Percentiles rank a stretch among this genome's conserved stretches.
phyloP scores from a whole-genome alignment of 2,888 invertebrate species.

The Ormyrus pomaceus region DNA sequence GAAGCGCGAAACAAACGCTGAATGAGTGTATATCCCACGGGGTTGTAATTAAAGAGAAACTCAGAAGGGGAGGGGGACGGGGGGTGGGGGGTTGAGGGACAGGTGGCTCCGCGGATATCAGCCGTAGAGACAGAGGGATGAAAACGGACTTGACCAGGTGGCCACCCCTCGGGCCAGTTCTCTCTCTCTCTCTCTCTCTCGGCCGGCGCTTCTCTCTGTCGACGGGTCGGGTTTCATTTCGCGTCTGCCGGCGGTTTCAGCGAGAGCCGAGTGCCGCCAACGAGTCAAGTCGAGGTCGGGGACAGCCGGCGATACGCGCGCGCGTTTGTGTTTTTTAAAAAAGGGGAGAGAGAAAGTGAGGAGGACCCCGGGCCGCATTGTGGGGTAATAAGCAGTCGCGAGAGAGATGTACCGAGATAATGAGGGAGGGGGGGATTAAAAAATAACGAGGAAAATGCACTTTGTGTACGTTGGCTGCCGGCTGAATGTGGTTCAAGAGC shows the following conservation, averaged over 20 bases:
- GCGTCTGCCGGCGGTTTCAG: slow-evolving; percentile 48
- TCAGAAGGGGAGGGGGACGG: not conserved
- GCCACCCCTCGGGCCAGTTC: slow-evolving; percentile 38
- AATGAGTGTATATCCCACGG: slow-evolving; percentile 20
- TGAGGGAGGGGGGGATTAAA: not conserved
- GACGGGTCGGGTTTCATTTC: slow-evolving; percentile 43
- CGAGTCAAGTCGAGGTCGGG: slow-evolving; percentile 14
- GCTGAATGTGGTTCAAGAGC: not conserved
- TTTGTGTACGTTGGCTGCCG: not conserved
- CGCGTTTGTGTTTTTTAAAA: no score
- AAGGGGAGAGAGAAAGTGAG: slow-evolving; percentile 40
- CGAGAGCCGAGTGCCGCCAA: not conserved
- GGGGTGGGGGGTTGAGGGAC: not conserved
- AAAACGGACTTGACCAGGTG: slow-evolving; percentile 51
- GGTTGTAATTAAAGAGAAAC: slow-evolving; percentile 35
- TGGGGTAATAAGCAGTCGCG: not conserved
- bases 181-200: slow-evolving; percentile 31
- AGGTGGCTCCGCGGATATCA: not conserved
- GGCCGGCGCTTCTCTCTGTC: not conserved
- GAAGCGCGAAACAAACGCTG: slow-evolving; percentile 18
- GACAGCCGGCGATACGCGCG: not conserved
- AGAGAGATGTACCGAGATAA: slow-evolving; percentile 34
- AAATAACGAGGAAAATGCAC: slow-evolving; percentile 19
- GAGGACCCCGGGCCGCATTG: no score
- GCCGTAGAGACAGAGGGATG: slow-evolving; percentile 13